Evolutionary conservation across 2,797 vertebrate genomes (phyloP), one percentile per base, ranked within the genome.

Genomic region (Neoniphon sammara): DNA sequence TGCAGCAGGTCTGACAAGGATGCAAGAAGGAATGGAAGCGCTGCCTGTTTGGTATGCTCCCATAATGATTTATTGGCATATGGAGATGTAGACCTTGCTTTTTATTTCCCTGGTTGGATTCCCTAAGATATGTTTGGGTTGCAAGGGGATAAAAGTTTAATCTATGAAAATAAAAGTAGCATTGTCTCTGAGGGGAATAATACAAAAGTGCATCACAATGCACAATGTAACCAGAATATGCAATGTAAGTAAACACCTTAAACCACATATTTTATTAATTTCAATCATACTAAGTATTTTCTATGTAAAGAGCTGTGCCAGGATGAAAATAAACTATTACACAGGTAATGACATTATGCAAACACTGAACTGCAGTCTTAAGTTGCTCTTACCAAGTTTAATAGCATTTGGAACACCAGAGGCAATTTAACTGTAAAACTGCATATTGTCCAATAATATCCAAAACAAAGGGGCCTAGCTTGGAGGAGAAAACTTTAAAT

Each of bases 1-100:
- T 72, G 46, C 57, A 65, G 56, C 67, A 25, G 47, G 31, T 67
- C 27, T 66, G 66, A 66, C 17, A 61, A 50, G 11, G 17, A 61
- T 21, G 73, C 46, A 55, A 30, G 65, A 53, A 52, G 25, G 21
- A 9, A 60, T 23, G 30, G 53, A 61, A 61, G 5, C n/a, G 12
- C 46, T 2, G 6, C 0, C 0, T 61, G 56, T 80, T 77, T 31
- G 9, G 5, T 27, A 25, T 47, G 44, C 30, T 50, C 25, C 75
- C 3, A 56, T 44, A 52, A 12, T 9, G 60, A 65, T 36, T 53
- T 14, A 54, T 20, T 63, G 62, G 64, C 66, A 61, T 11, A 27
- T 2, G 70, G 14, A 59, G 30, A 55, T 14, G 11, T 10, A 58
- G 46, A 49, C 10, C 23, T 21, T 21, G 18, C 36, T 31, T 31